Conservation (phyloP, 2,113 vertebrate species). For the Danionella cerebrum region DNA sequence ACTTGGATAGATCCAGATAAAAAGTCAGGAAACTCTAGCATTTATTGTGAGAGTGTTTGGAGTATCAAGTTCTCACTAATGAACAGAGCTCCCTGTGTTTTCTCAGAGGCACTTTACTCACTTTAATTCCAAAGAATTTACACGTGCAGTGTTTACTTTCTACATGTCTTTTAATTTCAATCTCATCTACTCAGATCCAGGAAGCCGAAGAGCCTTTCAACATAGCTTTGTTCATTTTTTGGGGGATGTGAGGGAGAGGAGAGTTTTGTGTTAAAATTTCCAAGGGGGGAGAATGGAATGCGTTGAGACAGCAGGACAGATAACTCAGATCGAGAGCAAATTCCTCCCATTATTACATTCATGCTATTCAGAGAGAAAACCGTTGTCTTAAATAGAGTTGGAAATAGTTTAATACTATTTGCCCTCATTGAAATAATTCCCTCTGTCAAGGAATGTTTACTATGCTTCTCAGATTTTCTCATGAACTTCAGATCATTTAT, state of each 20-base stretch:
- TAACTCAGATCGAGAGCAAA: constrained; percentile 1
- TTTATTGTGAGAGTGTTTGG: neutral
- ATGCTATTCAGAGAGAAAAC: neutral
- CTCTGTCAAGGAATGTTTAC: no score
- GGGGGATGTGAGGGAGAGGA: neutral
- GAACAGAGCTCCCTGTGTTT: neutral
- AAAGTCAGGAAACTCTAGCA: neutral
- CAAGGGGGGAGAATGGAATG: constrained; percentile 5
- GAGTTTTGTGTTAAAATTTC: neutral
- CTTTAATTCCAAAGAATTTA: neutral
- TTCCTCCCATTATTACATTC: neutral
- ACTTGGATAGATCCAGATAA: neutral
- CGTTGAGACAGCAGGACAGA: constrained; percentile 18
- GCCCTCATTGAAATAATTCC: no score
- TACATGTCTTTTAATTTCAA: no score
- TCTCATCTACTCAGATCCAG: neutral
- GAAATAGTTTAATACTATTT: no score
- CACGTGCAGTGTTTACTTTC: no score
- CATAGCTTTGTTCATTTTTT: constrained; percentile 6
- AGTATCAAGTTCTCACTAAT: neutral
- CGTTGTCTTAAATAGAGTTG: no score
- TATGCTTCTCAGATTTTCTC: no score
- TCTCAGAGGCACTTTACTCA: neutral
- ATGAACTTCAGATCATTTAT: no score
- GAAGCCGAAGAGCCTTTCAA: neutral